Conservation (phyloP, 2,888 invertebrate species). For the Epistrophella euchroma region DNA sequence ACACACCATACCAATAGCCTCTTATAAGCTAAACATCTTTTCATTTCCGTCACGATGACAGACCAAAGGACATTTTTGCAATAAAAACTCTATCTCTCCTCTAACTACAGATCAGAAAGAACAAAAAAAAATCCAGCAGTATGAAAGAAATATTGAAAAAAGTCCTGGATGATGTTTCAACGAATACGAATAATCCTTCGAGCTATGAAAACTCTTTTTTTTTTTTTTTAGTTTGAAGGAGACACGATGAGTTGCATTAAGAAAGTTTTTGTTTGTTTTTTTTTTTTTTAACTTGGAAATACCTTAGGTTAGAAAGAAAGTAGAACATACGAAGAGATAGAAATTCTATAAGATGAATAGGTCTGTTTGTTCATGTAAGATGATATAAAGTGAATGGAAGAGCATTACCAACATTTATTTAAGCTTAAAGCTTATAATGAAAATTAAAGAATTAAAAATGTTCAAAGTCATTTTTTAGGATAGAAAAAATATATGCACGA, state of each 20-base stretch:
- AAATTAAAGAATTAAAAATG: neutral
- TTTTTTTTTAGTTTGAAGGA: neutral
- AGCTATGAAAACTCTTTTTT: conserved; percentile 9
- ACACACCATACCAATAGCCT: conserved; percentile 5
- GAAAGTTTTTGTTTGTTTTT: neutral
- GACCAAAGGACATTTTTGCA: conserved; percentile 22
- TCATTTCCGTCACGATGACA: conserved; percentile 22
- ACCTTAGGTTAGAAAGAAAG: conserved; percentile 1
- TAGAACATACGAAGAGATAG: neutral
- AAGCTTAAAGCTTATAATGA: neutral
- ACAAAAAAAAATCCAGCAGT: neutral
- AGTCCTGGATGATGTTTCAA: conserved; percentile 2
- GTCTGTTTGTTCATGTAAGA: neutral
- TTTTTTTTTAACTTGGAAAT: neutral
- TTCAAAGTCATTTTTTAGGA: too few species aligned
- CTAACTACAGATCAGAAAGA: neutral
- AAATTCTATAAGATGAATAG: neutral
- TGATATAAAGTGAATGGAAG: neutral
- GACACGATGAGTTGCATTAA: conserved; percentile 4
- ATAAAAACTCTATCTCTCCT: conserved; percentile 21
- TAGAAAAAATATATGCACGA: too few species aligned
- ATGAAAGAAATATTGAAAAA: neutral
- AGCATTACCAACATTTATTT: neutral
- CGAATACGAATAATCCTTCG: neutral
- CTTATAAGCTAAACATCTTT: conserved; percentile 16